These are phyloP conservation scores for Ips nitidus DNA, from an alignment of 1,140 invertebrate genomes.

Conservation along the genomic window DNA sequence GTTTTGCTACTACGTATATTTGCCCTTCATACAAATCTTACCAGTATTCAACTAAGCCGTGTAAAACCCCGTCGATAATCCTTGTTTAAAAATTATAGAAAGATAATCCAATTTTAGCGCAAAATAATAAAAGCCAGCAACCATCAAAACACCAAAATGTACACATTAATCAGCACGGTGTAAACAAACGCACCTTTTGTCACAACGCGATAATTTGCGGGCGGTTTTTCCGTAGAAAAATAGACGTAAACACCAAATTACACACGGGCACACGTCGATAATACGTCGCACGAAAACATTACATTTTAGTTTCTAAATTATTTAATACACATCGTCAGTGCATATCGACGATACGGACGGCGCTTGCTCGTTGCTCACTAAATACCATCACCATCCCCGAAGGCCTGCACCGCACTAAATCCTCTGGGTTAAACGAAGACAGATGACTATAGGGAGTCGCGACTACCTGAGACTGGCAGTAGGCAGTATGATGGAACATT, in stretches of 20 bases:
- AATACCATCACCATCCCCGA: no score
- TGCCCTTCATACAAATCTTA: not conserved
- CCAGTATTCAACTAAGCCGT: no score
- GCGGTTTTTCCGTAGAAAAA: slow-evolving; percentile 5
- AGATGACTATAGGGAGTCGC: no score
- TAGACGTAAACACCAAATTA: slow-evolving; percentile 10
- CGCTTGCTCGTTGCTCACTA: slow-evolving; percentile 19
- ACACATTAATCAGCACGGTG: not conserved
- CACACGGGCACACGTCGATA: slow-evolving; percentile 16
- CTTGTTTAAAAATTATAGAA: no score
- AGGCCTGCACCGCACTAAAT: no score
- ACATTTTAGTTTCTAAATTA: slow-evolving; percentile 38
- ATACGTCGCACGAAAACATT: slow-evolving; percentile 26
- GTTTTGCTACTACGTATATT: not conserved
- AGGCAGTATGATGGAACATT: no score
- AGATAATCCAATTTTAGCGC: no score
- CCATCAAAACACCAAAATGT: no score
- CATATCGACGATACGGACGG: slow-evolving; percentile 36
- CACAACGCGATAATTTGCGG: not conserved
- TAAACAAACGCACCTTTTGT: slow-evolving; percentile 30
- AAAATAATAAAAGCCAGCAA: no score
- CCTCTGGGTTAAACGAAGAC: no score
- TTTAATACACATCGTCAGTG: slow-evolving; percentile 36
- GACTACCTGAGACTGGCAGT: no score
- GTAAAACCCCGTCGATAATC: no score